A percentile compares a stretch with the other conserved stretches of the same genome.
These are phyloP conservation scores for Nothoprocta pentlandii DNA, from an alignment of 2,113 vertebrate genomes.

Conservation along the genomic window DNA sequence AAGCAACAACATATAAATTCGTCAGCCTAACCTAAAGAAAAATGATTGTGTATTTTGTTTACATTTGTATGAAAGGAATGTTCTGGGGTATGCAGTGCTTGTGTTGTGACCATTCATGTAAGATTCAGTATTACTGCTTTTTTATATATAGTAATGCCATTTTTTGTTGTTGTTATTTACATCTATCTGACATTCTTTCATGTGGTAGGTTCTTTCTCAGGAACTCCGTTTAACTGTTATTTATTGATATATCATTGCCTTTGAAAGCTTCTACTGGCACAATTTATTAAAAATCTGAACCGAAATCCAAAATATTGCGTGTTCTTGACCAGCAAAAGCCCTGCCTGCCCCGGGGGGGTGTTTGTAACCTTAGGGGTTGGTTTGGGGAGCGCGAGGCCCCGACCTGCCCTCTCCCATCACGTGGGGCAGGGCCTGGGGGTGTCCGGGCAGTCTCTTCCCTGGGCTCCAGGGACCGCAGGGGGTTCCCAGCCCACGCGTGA, in stretches of 20 bases:
- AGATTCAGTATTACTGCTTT: constrained; percentile 89
- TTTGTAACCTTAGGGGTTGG: not conserved
- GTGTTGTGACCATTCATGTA: constrained; percentile 91
- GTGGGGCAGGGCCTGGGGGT: not conserved
- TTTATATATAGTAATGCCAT: constrained; percentile 78
- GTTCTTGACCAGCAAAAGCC: not conserved
- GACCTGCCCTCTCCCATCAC: not conserved
- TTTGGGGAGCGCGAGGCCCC: not conserved
- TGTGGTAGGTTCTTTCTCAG: constrained; percentile 88
- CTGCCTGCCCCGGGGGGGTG: not conserved
- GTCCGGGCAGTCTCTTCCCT: not conserved
- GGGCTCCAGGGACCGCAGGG: not conserved
- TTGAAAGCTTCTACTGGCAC: constrained; percentile 86
- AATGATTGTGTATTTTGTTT: constrained; percentile 88
- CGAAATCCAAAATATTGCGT: constrained; percentile 5
- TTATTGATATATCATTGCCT: constrained; percentile 89
- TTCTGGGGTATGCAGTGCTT: constrained; percentile 88
- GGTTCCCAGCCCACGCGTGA: not conserved
- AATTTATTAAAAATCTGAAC: constrained; percentile 83
- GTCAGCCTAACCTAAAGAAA: constrained; percentile 75
- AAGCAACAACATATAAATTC: constrained; percentile 76
- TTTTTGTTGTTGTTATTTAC: constrained; percentile 73
- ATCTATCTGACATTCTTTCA: constrained; percentile 80
- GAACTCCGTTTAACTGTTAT: constrained; percentile 88
- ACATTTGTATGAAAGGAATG: constrained; percentile 91